These are phyloP conservation scores for Hypanus sabinus DNA, from an alignment of 2,113 vertebrate genomes.

Conservation along the genomic window DNA sequence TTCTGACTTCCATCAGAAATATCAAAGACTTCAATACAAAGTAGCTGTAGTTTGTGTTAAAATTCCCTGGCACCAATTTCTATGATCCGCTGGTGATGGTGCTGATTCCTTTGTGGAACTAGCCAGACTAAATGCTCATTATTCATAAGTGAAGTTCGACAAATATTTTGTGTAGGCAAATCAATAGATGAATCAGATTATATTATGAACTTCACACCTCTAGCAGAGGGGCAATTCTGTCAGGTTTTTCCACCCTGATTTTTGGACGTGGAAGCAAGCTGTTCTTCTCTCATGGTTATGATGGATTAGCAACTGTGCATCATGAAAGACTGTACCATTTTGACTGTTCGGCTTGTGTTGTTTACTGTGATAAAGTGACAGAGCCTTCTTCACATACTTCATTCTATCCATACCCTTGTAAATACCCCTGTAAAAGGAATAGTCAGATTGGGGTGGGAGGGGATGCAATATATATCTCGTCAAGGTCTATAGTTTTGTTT, in stretches of 20 bases:
- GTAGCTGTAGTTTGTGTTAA: neutral
- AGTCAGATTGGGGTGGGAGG: no score
- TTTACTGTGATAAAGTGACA: no score
- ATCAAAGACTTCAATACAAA: neutral
- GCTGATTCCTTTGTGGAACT: neutral
- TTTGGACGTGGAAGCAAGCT: neutral
- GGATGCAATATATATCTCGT: no score
- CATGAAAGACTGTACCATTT: no score
- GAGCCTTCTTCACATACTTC: no score
- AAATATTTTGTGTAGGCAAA: neutral
- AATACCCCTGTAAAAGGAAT: no score
- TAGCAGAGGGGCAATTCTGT: neutral
- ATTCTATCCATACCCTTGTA: no score
- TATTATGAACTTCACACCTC: neutral
- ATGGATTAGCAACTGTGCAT: no score
- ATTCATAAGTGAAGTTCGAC: neutral
- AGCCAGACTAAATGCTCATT: neutral
- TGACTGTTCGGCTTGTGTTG: no score
- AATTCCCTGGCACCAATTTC: neutral
- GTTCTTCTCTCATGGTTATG: neutral
- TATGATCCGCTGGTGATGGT: neutral
- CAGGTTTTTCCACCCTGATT: neutral
- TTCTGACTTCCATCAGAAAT: neutral
- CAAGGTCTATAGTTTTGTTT: no score
- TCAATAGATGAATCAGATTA: neutral